Evolutionary conservation across 1,140 invertebrate genomes (phyloP).

Genomic region (Scylla paramamosain): DNA sequence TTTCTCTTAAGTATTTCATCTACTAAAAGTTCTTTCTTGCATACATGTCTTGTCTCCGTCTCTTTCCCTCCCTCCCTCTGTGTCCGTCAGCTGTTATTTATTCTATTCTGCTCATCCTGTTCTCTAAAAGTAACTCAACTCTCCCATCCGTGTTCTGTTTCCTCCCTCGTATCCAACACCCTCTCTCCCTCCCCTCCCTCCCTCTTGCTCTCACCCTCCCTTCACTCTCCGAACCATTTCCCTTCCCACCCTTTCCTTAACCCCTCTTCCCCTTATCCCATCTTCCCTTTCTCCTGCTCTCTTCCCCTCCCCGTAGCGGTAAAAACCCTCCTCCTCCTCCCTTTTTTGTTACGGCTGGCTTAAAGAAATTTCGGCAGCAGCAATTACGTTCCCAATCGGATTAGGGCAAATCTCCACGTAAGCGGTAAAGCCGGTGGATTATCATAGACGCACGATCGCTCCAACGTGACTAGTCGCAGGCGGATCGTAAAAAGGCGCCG

Average conservation of each 20-base stretch:
- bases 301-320: background rate
- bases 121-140: background rate
- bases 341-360: conserved; percentile 68
- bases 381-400: conserved; percentile 74
- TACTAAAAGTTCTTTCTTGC: too few relatives aligned
- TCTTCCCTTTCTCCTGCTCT: conserved; percentile 30
- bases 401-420: conserved; percentile 74
- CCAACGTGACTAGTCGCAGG: conserved; percentile 48
- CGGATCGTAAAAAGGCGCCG: conserved; percentile 63
- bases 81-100: background rate
- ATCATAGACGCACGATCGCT: conserved; percentile 73
- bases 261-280: background rate
- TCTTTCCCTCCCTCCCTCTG: too few relatives aligned
- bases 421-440: conserved; percentile 75
- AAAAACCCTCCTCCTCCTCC: conserved; percentile 29
- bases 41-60: too few relatives aligned
- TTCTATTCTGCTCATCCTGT: background rate
- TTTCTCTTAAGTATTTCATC: background rate
- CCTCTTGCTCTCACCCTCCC: background rate
- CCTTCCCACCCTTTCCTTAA: background rate
- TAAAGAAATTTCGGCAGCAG: conserved; percentile 73
- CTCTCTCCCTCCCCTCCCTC: background rate
- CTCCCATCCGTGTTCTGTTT: background rate
- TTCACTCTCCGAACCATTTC: background rate
- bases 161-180: background rate